Evolutionary conservation across 2,888 invertebrate species (phyloP).

Genomic region (Mythimna ferrago): DNA sequence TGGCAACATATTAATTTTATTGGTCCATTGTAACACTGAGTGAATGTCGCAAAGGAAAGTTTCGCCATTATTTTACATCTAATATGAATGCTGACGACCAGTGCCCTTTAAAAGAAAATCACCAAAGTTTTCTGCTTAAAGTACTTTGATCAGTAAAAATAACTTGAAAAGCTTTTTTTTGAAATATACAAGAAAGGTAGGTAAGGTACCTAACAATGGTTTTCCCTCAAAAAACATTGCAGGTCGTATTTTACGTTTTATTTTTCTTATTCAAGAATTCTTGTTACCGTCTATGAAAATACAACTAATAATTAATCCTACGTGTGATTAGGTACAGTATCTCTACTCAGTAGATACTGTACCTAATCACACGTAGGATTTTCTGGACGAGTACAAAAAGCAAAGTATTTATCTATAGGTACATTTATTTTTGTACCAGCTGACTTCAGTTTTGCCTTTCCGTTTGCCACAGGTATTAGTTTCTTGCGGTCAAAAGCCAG

Average conservation of each 20-base stretch:
- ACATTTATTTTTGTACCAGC: not conserved
- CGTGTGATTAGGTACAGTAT: no score
- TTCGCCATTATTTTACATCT: constrained; percentile 40
- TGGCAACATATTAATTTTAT: constrained; percentile 81
- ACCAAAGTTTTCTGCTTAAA: not conserved
- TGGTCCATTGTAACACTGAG: constrained; percentile 68
- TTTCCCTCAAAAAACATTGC: constrained; percentile 11
- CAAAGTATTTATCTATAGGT: not conserved
- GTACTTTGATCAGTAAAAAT: constrained; percentile 1
- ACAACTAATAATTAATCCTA: no score
- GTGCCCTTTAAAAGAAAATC: constrained; percentile 10
- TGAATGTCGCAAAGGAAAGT: constrained; percentile 35
- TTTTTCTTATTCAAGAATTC: constrained; percentile 24
- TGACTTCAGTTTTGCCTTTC: constrained; percentile 7
- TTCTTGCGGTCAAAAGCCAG: not conserved
- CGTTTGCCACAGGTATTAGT: constrained; percentile 10
- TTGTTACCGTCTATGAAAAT: constrained; percentile 12
- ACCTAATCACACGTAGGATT: not conserved
- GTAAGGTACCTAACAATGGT: constrained; percentile 9
- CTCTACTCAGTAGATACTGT: no score
- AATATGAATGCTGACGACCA: constrained; percentile 10
- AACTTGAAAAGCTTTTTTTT: constrained; percentile 12
- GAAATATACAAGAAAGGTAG: not conserved
- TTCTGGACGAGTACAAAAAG: not conserved
- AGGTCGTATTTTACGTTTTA: not conserved